Percentiles rank a stretch among this genome's conserved stretches.
Conservation (phyloP, 1,140 invertebrate genomes). For the Pseudomyrmex flavicornis region DNA sequence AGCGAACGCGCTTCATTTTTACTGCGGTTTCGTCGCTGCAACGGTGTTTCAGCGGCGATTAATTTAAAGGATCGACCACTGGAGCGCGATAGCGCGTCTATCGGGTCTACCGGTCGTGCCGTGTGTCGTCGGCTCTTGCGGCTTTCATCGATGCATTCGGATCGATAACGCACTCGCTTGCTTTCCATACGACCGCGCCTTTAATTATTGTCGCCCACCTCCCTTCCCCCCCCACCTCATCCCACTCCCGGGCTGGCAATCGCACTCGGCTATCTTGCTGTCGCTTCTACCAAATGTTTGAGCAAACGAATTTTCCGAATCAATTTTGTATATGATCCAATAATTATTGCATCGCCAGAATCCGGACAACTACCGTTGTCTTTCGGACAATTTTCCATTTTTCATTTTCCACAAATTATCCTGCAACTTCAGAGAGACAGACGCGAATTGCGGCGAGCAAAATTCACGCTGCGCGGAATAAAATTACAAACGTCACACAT, state of each 20-base stretch:
- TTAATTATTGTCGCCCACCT: conserved; percentile 56
- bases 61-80: conserved; percentile 54
- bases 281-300: conserved; percentile 22
- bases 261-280: conserved; percentile 32
- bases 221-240: not conserved
- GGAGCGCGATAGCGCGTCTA: conserved; percentile 43
- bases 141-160: conserved; percentile 59
- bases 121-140: conserved; percentile 39
- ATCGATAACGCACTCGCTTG: conserved; percentile 48
- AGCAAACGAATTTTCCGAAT: conserved; percentile 16
- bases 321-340: not conserved
- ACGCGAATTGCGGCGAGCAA: too few relatives aligned
- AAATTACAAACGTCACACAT: not conserved
- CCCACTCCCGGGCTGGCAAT: not conserved
- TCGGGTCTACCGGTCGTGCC: conserved; percentile 27
- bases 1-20: conserved; percentile 42
- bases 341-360: conserved; percentile 7
- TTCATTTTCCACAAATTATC: not conserved
- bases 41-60: conserved; percentile 46
- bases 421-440: too few relatives aligned
- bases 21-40: conserved; percentile 42
- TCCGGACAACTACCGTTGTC: too few relatives aligned
- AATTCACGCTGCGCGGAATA: not conserved
- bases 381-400: not conserved
- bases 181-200: conserved; percentile 58